These are phyloP conservation scores for Spodoptera exigua DNA, from an alignment of 2,888 invertebrate genomes.

Conservation along the genomic window DNA sequence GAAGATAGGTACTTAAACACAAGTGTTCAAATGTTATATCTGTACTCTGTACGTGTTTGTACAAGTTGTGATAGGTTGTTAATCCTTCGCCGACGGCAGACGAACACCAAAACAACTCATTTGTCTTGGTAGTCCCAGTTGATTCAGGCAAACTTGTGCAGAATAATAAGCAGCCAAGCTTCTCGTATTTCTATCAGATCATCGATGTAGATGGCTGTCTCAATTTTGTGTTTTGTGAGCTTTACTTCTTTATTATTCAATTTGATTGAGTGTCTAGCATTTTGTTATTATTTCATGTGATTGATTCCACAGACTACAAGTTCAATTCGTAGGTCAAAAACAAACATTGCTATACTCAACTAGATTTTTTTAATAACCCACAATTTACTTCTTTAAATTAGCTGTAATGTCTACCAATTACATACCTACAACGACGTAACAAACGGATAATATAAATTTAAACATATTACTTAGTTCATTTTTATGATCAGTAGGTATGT, in stretches of 20 bases:
- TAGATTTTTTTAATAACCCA: too few species aligned
- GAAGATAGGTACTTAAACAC: too few species aligned
- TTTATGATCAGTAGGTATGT: too few species aligned
- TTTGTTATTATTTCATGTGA: too few species aligned
- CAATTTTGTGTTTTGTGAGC: constrained; percentile 8
- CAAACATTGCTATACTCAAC: too few species aligned
- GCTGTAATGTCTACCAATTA: too few species aligned
- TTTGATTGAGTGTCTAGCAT: not conserved
- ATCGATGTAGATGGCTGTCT: constrained; percentile 19
- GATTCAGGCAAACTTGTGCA: constrained; percentile 34
- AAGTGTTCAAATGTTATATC: constrained; percentile 1
- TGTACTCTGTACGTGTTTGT: constrained; percentile 10
- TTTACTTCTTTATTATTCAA: constrained; percentile 6
- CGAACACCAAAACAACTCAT: constrained; percentile 39
- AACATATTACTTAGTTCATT: too few species aligned
- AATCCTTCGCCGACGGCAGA: constrained; percentile 29
- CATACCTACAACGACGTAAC: too few species aligned
- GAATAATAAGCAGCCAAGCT: constrained; percentile 37
- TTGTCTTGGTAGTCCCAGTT: constrained; percentile 42
- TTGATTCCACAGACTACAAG: too few species aligned
- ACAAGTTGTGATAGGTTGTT: constrained; percentile 38
- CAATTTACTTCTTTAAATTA: too few species aligned
- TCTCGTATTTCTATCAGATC: constrained; percentile 29
- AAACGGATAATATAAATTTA: too few species aligned
- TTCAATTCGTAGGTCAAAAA: too few species aligned